Base-by-base conservation (phyloP, 1,140 invertebrate species). In the Drosophila elegans region DNA sequence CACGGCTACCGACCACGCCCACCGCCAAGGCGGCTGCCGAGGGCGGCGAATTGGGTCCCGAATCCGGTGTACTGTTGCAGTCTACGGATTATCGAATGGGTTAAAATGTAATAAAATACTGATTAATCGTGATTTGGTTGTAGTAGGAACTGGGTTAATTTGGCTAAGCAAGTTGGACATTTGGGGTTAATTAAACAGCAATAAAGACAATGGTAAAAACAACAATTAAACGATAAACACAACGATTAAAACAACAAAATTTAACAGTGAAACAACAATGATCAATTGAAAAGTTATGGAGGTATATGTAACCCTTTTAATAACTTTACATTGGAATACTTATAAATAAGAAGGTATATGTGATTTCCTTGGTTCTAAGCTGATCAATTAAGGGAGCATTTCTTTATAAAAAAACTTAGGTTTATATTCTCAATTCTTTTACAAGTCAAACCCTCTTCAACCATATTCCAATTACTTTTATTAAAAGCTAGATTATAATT, bases 41-140 rank as follows among this genome's bases (percentile, higher is more conserved):
- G 64, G 95, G 95, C 46, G 96, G 96, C 5, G 96, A 97, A 90
- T 97, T 97, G 60, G 96, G 96, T 44, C 96, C 96, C 42, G 95
- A 96, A 82, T 97, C 96, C n/a, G 96, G 95, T 84, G 95, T 96
- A 74, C 95, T 96, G 74, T 95, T 95, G 74, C 90, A 92, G 48
- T 92, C 91, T 92, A 4, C 4, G 41, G 27, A 4, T 12, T 11
- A n/a, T 1, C 2, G 11, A 16, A 25, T 39, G 13, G 7, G 13
- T 21, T n/a, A n/a, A n/a, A n/a, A n/a, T n/a, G n/a, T n/a, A n/a
- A n/a, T n/a, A n/a, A 0, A 7, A 46, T 0, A 52, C 3, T 3
- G 16, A 25, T 36, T 6, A 42, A 13, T 29, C 27, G 2, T 0
- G 13, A 21, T 38, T 16, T 10, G 0, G n/a, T n/a, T n/a, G n/a